phyloP scores from a whole-genome alignment of 2,797 vertebrate species.

The Chloroceryle amazona region DNA sequence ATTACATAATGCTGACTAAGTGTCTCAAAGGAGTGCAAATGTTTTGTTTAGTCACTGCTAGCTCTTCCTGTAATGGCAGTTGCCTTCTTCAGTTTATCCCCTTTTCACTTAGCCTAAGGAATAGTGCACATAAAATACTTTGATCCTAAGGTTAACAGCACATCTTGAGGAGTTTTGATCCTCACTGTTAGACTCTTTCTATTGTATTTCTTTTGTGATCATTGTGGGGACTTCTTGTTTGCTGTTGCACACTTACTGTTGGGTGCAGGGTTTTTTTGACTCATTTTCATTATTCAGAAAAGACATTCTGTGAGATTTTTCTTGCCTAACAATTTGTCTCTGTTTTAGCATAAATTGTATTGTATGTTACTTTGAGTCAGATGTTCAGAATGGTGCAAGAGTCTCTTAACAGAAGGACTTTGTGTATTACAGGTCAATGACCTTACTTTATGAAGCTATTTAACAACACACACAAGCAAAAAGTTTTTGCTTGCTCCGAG shows the following conservation, averaged over 20 bases:
- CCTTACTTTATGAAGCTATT: background rate
- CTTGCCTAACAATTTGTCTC: background rate
- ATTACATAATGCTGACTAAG: background rate
- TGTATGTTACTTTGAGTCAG: background rate
- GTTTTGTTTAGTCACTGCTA: background rate
- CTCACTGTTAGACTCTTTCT: background rate
- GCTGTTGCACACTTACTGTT: background rate
- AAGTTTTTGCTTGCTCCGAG: background rate
- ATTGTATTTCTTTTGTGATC: background rate
- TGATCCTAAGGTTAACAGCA: background rate
- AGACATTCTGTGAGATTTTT: background rate
- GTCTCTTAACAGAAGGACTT: background rate
- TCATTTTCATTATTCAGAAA: background rate
- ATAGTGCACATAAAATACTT: background rate
- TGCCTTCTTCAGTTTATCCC: background rate
- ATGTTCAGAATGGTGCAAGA: background rate
- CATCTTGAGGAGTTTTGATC: background rate
- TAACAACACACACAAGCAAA: background rate
- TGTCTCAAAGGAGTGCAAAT: background rate
- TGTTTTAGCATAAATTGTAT: background rate
- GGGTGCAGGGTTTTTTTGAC: background rate
- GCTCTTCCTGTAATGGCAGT: background rate
- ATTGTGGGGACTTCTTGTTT: background rate
- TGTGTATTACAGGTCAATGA: accelerated
- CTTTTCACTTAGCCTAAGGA: background rate